Conservation (phyloP, 2,797 vertebrate species). For the Buceros bicornis region DNA sequence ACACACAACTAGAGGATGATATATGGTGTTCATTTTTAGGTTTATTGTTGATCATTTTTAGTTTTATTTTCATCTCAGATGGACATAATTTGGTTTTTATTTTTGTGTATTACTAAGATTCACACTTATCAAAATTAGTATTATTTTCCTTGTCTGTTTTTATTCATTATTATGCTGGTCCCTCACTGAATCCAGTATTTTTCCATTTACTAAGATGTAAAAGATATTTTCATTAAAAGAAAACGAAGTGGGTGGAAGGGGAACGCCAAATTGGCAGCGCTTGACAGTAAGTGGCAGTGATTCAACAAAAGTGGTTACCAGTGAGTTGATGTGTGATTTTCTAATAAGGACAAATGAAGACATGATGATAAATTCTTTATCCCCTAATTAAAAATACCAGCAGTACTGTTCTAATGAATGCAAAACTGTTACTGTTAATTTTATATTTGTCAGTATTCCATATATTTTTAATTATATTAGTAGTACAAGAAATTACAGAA, state of each 20-base stretch:
- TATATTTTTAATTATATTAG: not conserved
- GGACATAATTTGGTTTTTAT: not conserved
- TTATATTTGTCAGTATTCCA: not conserved
- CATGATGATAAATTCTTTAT: not conserved
- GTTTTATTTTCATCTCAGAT: not conserved
- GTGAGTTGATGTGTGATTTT: not conserved
- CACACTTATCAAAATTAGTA: not conserved
- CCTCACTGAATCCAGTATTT: not conserved
- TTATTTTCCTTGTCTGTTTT: not conserved
- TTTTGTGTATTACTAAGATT: not conserved
- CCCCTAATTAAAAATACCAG: not conserved
- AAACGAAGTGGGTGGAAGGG: not conserved
- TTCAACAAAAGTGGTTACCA: not conserved
- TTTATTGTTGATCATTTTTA: not conserved
- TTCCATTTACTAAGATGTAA: not conserved
- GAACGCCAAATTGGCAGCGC: not conserved
- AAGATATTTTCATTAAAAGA: not conserved
- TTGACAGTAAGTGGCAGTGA: not conserved
- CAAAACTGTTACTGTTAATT: not conserved
- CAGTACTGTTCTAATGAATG: not conserved
- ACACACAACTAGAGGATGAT: not conserved
- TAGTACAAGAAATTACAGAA: not conserved
- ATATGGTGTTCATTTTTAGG: accelerated
- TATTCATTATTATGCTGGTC: not conserved
- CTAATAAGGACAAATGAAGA: not conserved